Evolutionary conservation across 2,113 vertebrate species (phyloP), one percentile per base, ranked within the genome.

Genomic region (Oreochromis aureus): DNA sequence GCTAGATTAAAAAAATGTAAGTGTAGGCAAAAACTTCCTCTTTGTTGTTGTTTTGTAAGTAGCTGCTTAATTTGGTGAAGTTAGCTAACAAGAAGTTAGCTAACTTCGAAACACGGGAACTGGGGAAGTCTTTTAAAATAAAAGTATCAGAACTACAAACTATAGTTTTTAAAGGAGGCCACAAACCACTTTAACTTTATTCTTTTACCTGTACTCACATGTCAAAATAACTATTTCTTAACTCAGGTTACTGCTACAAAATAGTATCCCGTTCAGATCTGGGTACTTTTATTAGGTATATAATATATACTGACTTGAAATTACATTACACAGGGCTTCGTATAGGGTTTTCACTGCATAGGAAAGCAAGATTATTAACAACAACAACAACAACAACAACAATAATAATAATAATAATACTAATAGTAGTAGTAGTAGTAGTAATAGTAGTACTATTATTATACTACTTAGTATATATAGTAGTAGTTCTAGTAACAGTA

Each of bases 221-320:
- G 16, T 78, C 16, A 51, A 32, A 78, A 78, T 78, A 51, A 78
- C 0, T 10, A n/a, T 51, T 51, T 30, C 71, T 78, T 51, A 78
- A 4, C 71, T 76, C 44, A 12, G 41, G 24, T 30, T 76, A 76
- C 44, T 76, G 44, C 44, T 19, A 3, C 24, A 76, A 30, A 76
- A 48, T 30, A 48, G 3, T 3, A 18, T 27, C 0, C n/a, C 0
- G 13, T 48, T 76, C 9, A 48, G 15, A 44, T 0, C 15, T 71
- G n/a, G 7, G 12, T 44, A 44, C 12, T 2, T 71, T 44, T 71
- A 44, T 71, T 71, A 10, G 66, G 2, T 0, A 71, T 71, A 4
- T 71, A 15, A 44, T 24, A 44, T 24, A 41, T 7, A 41, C 63
- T 71, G 36, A 69, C 19, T 69, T 66, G 61, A 66, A 66, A 13